These are phyloP conservation scores for Bubalus kerabau DNA, from an alignment of 2,113 vertebrate species.

Conservation along the genomic window DNA sequence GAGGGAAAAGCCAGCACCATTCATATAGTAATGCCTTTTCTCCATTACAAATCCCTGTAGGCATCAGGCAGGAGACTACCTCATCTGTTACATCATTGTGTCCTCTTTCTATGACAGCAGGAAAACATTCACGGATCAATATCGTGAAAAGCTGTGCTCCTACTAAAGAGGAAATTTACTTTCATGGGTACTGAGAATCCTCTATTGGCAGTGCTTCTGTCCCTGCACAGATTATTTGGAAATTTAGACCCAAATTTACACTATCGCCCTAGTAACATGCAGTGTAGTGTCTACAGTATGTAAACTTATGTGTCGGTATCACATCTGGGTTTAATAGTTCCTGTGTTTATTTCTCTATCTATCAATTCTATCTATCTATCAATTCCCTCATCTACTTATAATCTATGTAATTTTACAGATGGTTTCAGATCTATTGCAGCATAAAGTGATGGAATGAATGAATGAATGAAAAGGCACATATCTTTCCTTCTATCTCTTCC, in stretches of 20 bases:
- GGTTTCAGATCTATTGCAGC: background rate
- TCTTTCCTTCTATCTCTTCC: background rate
- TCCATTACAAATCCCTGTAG: background rate
- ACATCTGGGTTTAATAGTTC: constrained; percentile 6
- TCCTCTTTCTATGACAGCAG: background rate
- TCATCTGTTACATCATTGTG: background rate
- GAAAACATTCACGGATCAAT: background rate
- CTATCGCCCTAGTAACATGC: background rate
- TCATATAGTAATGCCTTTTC: background rate
- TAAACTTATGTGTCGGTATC: background rate
- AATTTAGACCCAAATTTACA: background rate
- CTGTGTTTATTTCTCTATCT: background rate
- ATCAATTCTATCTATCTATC: background rate
- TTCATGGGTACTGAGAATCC: background rate
- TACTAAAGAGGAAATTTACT: background rate
- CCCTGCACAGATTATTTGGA: background rate
- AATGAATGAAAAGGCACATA: background rate
- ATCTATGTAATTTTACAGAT: background rate
- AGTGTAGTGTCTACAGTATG: background rate
- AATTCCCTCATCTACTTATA: background rate
- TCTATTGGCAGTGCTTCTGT: background rate
- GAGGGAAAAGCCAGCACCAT: background rate
- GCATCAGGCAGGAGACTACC: background rate
- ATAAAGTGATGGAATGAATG: background rate
- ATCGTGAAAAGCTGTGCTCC: background rate